A percentile compares a stretch with the other conserved stretches of the same genome.
Evolutionary conservation across 2,113 vertebrate species (phyloP).

Genomic region (Grus americana): DNA sequence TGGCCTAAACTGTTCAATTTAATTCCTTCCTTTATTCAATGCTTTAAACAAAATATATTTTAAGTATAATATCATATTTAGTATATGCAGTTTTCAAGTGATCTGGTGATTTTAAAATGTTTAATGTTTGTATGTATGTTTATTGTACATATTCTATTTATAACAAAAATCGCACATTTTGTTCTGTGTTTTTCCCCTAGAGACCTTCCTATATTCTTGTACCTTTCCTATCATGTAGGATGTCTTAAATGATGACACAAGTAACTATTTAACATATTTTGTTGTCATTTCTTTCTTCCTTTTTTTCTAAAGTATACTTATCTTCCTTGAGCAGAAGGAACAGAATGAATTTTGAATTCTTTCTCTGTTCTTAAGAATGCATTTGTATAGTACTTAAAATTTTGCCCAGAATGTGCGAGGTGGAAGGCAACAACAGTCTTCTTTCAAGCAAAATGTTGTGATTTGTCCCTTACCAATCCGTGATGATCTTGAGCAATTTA

Average conservation of each 20-base stretch:
- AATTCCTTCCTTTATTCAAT: neutral
- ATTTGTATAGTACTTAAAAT: slow-evolving; percentile 1
- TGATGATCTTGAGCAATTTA: slow-evolving; percentile 68
- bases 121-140: neutral
- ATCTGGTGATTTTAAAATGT: neutral
- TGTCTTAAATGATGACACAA: neutral
- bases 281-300: neutral
- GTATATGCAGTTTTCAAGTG: neutral
- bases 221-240: neutral
- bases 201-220: neutral
- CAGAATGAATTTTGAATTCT: slow-evolving; percentile 9
- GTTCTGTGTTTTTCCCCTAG: neutral
- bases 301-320: neutral
- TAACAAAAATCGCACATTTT: neutral
- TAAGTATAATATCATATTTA: neutral
- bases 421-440: slow-evolving; percentile 27
- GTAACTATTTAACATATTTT: neutral
- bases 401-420: neutral
- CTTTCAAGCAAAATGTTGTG: slow-evolving; percentile 62
- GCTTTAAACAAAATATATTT: neutral
- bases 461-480: slow-evolving; percentile 57
- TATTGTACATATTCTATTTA: neutral
- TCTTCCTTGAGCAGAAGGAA: neutral
- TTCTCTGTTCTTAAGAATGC: neutral
- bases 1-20: neutral